Evolutionary conservation across 2,888 invertebrate genomes (phyloP).

Genomic region (Lepidochrysops patricia): DNA sequence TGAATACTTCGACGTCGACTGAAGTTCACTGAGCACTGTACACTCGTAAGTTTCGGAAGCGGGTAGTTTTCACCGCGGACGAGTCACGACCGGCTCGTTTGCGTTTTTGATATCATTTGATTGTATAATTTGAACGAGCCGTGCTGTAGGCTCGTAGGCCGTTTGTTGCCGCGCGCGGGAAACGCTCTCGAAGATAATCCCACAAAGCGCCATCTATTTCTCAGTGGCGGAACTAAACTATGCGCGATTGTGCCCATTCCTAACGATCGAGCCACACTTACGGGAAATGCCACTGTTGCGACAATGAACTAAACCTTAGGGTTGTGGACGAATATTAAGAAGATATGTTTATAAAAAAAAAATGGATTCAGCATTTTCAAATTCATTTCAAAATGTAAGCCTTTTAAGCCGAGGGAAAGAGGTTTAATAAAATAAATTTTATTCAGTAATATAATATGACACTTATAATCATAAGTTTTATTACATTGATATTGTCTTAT

Average conservation of each 20-base stretch:
- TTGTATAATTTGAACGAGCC: conserved; percentile 58
- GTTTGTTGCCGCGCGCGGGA: conserved; percentile 26
- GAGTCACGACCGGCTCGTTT: conserved; percentile 41
- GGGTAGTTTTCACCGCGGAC: conserved; percentile 10
- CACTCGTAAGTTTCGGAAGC: background rate
- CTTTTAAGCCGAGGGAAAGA: background rate
- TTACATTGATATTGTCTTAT: conserved; percentile 12
- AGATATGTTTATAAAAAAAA: no score
- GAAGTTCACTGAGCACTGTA: background rate
- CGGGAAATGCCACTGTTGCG: no score
- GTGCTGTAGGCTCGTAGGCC: conserved; percentile 28
- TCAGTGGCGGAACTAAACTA: conserved; percentile 28
- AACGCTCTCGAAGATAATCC: conserved; percentile 28
- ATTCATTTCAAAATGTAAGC: no score
- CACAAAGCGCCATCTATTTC: conserved; percentile 38
- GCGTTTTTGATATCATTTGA: conserved; percentile 64
- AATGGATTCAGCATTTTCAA: no score
- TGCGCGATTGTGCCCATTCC: no score
- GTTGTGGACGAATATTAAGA: no score
- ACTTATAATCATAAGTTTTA: conserved; percentile 1
- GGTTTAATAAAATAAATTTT: background rate
- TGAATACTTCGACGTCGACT: background rate
- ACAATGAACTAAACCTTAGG: no score
- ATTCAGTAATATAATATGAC: background rate
- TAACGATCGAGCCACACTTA: no score